Conservation (phyloP, 1,140 invertebrate genomes). For the Calycopis cecrops region DNA sequence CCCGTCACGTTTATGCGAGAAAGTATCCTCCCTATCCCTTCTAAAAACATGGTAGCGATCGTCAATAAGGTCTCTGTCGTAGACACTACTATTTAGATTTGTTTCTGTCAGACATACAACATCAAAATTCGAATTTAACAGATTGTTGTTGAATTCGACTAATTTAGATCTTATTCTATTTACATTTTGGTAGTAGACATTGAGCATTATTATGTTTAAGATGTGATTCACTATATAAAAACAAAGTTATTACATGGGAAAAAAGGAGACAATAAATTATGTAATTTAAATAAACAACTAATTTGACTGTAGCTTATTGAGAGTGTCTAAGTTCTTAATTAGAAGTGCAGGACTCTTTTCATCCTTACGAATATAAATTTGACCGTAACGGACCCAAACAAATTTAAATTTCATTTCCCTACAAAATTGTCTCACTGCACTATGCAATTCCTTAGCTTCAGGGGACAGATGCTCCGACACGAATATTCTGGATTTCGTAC, state of each 20-base stretch:
- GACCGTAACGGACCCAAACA: conserved; percentile 9
- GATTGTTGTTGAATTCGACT: conserved; percentile 13
- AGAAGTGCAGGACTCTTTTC: background rate
- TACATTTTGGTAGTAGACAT: conserved; percentile 21
- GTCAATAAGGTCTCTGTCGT: conserved; percentile 21
- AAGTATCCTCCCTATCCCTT: conserved; percentile 17
- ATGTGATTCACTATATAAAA: background rate
- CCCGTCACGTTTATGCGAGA: conserved; percentile 13
- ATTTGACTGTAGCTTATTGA: background rate
- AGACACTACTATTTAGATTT: conserved; percentile 21
- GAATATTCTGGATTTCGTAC: background rate
- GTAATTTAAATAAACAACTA: background rate
- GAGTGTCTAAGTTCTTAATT: background rate
- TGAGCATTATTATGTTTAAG: background rate
- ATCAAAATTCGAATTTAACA: conserved; percentile 18
- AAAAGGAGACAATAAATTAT: background rate
- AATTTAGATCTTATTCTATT: conserved; percentile 20
- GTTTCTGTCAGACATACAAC: conserved; percentile 25
- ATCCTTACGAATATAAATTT: conserved; percentile 9
- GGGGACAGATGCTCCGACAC: conserved; percentile 1
- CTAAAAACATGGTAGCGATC: conserved; percentile 20
- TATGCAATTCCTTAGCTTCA: no score
- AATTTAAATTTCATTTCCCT: no score
- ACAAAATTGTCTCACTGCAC: no score
- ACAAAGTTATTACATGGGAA: background rate